Evolutionary conservation across 1,140 invertebrate genomes (phyloP), one percentile per base, ranked within the genome.

Genomic region (Eupristina koningsbergeri): DNA sequence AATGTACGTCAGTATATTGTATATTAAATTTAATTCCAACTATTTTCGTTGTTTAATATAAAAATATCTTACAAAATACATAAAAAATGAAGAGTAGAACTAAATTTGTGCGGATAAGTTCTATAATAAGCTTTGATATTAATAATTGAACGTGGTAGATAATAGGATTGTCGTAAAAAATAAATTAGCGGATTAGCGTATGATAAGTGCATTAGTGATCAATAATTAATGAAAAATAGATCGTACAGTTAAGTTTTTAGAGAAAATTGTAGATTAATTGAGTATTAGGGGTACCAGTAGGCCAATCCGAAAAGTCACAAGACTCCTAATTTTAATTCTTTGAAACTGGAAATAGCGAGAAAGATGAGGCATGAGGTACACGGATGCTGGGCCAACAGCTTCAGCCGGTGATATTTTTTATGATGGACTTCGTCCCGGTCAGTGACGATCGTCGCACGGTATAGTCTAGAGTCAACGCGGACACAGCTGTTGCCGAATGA

Each of bases 401-500:
- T n/a, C n/a, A n/a, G n/a, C n/a, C n/a, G n/a, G n/a, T n/a, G n/a
- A n/a, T n/a, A n/a, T n/a, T n/a, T n/a, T n/a, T n/a, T n/a, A n/a
- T n/a, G n/a, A n/a, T n/a, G n/a, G n/a, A n/a, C n/a, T n/a, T n/a
- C n/a, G n/a, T n/a, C 0, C 29, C 29, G 45, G 13, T 31, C 63
- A 19, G n/a, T n/a, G n/a, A n/a, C n/a, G n/a, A n/a, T n/a, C n/a
- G n/a, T n/a, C n/a, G n/a, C n/a, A n/a, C n/a, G n/a, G n/a, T n/a
- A n/a, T n/a, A n/a, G n/a, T n/a, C n/a, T 22, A 19, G 58, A 83
- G 81, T 78, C 45, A 83, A 83, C 71, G 75, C 63, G 75, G 79
- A 22, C 47, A 58, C 84, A 85, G 84, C 84, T 81, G 84, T 81
- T 85, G 74, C 84, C 84, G 79, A 85, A 81, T n/a, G 41, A 22